phyloP scores from a whole-genome alignment of 92 coral and sea anemone species.

The Parazoanthus atlanticus region DNA sequence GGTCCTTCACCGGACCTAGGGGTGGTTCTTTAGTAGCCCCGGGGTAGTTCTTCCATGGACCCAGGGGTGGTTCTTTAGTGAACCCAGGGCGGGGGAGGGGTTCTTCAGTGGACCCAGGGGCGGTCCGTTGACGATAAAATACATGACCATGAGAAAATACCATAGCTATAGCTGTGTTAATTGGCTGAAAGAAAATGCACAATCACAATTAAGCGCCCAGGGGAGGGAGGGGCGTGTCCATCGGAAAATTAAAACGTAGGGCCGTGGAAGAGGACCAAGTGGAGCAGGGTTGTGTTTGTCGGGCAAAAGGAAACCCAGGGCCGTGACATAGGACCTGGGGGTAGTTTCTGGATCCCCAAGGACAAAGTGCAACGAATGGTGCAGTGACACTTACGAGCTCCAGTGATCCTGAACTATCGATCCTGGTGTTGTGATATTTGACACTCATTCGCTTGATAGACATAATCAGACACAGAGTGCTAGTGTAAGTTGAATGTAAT shows the following conservation, averaged over 20 bases:
- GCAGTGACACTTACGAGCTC: conserved; percentile 28
- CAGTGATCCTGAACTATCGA: conserved; percentile 31
- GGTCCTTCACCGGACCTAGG: too few relatives aligned
- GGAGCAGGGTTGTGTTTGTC: background rate
- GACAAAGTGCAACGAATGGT: background rate
- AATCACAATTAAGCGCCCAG: background rate
- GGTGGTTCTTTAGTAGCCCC: too few relatives aligned
- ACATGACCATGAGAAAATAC: too few relatives aligned
- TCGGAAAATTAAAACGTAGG: background rate
- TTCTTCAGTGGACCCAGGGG: too few relatives aligned
- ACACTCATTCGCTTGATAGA: conserved; percentile 22
- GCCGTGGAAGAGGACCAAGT: background rate
- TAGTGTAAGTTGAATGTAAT: background rate
- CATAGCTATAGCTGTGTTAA: too few relatives aligned
- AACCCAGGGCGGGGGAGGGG: too few relatives aligned
- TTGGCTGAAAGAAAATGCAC: too few relatives aligned
- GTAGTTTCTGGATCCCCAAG: background rate
- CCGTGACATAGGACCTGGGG: background rate
- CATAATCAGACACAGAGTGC: background rate
- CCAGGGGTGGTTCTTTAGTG: too few relatives aligned
- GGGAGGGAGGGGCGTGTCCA: background rate
- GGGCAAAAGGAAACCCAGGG: background rate
- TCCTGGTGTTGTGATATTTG: conserved; percentile 35
- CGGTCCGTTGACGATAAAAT: too few relatives aligned
- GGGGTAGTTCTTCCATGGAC: too few relatives aligned